Percentiles rank a stretch among this genome's conserved stretches.
Conservation (phyloP, 2,888 invertebrate genomes). For the Eilema griseolum region DNA sequence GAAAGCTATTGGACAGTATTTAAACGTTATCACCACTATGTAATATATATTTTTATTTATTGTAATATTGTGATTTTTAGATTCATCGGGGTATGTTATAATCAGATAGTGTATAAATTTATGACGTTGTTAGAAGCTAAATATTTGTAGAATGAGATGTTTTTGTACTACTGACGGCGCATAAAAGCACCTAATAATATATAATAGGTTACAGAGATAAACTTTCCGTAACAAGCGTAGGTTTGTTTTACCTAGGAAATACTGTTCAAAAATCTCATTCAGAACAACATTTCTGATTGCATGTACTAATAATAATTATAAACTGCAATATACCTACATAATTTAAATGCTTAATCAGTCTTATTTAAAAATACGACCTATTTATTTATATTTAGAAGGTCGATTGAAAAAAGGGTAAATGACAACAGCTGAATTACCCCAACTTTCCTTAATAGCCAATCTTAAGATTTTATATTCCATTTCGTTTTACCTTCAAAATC, state of each 20-base stretch:
- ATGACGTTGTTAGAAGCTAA: background rate
- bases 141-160: background rate
- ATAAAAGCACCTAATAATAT: background rate
- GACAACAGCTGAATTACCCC: background rate
- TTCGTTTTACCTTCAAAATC: slow-evolving; percentile 9
- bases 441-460: background rate
- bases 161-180: background rate
- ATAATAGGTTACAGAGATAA: background rate
- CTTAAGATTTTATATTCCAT: slow-evolving; percentile 6
- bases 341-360: too few relatives aligned
- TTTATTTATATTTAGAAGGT: background rate
- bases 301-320: too few relatives aligned
- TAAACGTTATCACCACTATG: slow-evolving; percentile 16
- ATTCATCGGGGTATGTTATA: background rate
- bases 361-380: background rate
- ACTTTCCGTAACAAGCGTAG: background rate
- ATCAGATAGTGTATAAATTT: background rate
- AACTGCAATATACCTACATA: too few relatives aligned
- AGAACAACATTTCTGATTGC: too few relatives aligned
- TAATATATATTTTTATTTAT: background rate
- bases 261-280: too few relatives aligned
- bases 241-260: too few relatives aligned
- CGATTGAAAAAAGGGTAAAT: background rate
- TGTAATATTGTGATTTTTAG: background rate
- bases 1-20: slow-evolving; percentile 24